Base-by-base conservation (phyloP, 1,140 invertebrate species). In the Drosophila truncata region DNA sequence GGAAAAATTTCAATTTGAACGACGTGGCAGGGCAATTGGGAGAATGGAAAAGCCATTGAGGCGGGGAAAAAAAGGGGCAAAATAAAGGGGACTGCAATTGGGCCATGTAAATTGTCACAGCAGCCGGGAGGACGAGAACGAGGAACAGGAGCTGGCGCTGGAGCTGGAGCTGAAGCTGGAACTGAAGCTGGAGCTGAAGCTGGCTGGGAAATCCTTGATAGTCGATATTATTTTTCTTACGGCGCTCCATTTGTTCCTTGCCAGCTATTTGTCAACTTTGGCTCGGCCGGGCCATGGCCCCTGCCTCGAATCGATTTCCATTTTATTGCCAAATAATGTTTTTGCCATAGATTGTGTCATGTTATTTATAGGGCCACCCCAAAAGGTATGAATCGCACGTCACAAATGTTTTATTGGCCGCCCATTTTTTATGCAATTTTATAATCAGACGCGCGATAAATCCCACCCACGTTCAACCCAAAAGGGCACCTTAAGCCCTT, bases 311-410 rank as follows among this genome's bases (percentile, higher is more conserved):
- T 90, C 85, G 85, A 90, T 90, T 90, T 91, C 85, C 85, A 85
- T 91, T 91, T 91, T 91, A 90, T 91, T 91, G 84, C 88, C 84
- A 91, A 91, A 91, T 91, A 91, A 91, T 91, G 88, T 84, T 57
- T 78, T 76, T 77, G 33, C 83, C 84, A 59, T 77, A 85, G 88
- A 91, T 86, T 91, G 88, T 84, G 81, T 82, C 88, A 86, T 78
- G 81, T 91, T 91, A 91, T 91, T 91, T 91, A 91, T 91, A 72
- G 84, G 58, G 74, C 46, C 65, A 71, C 72, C 87, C 52, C 14
- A 78, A 77, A 79, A 91, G 83, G 84, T 91, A 91, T 91, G 88
- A 91, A 91, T 91, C 78, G 71, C 83, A 78, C 84, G 87, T 91
- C 88, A 85, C 66, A 88, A 91, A 85, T 91, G 88, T 73, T 91